Percentiles rank a stretch among this genome's conserved stretches.
Conservation (phyloP, 2,888 invertebrate species). For the Incurvaria masculella region DNA sequence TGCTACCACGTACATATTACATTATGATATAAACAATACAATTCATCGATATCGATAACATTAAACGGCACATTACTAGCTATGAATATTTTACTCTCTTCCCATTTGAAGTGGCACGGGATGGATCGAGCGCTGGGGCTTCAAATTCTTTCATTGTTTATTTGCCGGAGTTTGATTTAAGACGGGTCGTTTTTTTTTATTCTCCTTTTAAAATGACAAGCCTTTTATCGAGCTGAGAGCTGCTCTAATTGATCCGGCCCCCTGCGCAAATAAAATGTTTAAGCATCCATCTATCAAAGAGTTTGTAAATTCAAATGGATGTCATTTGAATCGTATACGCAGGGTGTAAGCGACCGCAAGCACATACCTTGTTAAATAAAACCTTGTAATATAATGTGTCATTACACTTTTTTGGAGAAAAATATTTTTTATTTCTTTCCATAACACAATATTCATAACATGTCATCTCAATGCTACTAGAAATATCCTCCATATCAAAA, state of each 20-base stretch:
- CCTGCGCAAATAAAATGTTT: background rate
- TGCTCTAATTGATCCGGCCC: background rate
- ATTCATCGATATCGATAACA: background rate
- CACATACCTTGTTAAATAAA: no score
- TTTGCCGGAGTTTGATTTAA: background rate
- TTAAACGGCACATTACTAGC: background rate
- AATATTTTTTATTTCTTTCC: no score
- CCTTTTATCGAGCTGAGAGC: background rate
- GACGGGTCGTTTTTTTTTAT: background rate
- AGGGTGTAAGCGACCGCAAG: no score
- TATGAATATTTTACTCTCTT: background rate
- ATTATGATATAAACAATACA: no score
- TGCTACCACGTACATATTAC: no score
- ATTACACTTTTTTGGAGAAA: no score
- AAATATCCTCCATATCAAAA: no score
- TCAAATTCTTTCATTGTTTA: background rate
- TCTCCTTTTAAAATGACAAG: background rate
- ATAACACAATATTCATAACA: no score
- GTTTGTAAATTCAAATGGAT: no score
- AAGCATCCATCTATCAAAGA: background rate
- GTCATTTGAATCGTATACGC: no score
- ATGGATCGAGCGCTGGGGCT: background rate
- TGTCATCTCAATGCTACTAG: no score
- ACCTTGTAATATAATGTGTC: no score
- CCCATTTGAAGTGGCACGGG: background rate